These are phyloP conservation scores for Gorsachius magnificus DNA, from an alignment of 2,797 vertebrate species.

Conservation along the genomic window DNA sequence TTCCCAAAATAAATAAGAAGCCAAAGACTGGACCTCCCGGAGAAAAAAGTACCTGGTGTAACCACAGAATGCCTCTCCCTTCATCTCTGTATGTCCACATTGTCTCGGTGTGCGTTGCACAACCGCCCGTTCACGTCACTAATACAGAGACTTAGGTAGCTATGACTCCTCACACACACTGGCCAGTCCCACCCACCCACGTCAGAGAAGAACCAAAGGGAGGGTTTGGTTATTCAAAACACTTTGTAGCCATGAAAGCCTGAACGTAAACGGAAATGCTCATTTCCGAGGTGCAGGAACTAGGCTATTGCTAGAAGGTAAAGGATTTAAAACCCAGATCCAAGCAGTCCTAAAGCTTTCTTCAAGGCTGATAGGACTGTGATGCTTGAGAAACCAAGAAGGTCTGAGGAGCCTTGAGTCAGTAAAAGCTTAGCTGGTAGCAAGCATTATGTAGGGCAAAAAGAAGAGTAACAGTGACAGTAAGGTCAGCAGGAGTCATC, in stretches of 20 bases:
- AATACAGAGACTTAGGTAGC: too few species aligned
- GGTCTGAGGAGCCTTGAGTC: neutral
- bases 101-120: neutral
- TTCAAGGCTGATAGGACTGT: neutral
- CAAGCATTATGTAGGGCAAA: neutral
- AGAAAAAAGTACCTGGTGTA: neutral
- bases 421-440: neutral
- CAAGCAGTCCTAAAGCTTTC: neutral
- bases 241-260: neutral
- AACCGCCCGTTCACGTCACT: fast-evolving
- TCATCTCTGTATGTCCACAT: neutral
- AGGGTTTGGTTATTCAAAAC: neutral
- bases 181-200: neutral
- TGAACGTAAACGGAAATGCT: neutral
- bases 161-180: neutral
- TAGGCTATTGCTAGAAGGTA: neutral
- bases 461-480: neutral
- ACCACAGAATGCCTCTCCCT: neutral
- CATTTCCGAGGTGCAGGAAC: neutral
- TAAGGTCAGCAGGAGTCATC: neutral
- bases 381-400: neutral
- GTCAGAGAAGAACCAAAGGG: neutral
- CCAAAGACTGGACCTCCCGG: neutral
- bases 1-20: neutral
- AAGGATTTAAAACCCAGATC: neutral